phyloP scores from a whole-genome alignment of 2,888 invertebrate genomes.

The Molanna angustata region DNA sequence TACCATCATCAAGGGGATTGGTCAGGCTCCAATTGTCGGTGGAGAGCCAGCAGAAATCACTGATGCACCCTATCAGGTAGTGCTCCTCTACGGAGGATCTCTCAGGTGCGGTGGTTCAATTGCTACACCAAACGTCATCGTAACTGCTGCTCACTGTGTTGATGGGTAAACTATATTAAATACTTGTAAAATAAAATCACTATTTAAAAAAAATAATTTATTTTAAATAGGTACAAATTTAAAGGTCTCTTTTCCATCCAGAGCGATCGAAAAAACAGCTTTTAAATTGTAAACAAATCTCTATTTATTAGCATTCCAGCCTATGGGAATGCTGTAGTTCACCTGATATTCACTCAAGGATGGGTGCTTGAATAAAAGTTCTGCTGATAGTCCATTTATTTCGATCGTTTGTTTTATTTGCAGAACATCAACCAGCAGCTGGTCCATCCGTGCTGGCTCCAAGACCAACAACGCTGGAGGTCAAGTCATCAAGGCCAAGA shows the following conservation, averaged over 20 bases:
- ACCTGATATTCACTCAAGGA: no score
- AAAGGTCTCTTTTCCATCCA: not conserved
- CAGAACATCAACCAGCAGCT: not conserved
- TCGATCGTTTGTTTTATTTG: not conserved
- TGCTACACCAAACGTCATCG: constrained; percentile 38
- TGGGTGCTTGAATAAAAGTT: no score
- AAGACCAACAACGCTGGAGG: constrained; percentile 42
- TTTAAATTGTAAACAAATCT: not conserved
- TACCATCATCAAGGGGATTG: no score
- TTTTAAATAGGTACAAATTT: not conserved
- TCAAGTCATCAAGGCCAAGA: constrained; percentile 39
- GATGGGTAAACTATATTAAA: constrained; percentile 10
- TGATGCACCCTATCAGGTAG: constrained; percentile 17
- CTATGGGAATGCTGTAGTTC: no score
- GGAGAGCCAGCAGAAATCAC: constrained; percentile 13
- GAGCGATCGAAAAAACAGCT: not conserved
- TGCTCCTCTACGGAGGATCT: not conserved
- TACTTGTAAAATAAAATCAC: not conserved
- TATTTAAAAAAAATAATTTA: not conserved
- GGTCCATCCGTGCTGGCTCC: constrained; percentile 32
- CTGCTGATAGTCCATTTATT: no score
- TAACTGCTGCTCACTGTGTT: constrained; percentile 50
- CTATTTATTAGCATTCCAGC: no score
- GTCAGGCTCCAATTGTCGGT: no score
- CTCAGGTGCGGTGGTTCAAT: constrained; percentile 44